phyloP scores from a whole-genome alignment of 2,113 vertebrate species.

The Trogon melanurus region DNA sequence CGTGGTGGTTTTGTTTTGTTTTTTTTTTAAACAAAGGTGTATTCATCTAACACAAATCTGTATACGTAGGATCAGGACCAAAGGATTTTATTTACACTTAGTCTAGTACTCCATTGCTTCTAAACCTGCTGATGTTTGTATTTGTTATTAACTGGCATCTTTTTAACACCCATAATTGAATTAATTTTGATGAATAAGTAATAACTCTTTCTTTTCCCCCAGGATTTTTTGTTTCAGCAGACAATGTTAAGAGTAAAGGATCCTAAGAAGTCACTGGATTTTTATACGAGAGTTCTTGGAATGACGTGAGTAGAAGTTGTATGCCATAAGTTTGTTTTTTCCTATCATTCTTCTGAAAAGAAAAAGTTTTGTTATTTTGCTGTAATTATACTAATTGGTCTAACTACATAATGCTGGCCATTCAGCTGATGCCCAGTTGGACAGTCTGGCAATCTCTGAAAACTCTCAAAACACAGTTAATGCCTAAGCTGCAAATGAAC shows the following conservation, averaged over 20 bases:
- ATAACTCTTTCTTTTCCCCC: not conserved
- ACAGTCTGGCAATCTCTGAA: not conserved
- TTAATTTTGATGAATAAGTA: not conserved
- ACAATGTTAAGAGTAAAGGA: conserved; percentile 98
- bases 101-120: not conserved
- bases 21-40: not conserved
- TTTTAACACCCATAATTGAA: not conserved
- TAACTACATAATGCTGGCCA: not conserved
- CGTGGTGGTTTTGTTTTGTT: not conserved
- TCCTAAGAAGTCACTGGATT: conserved; percentile 94
- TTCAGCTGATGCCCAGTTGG: not conserved
- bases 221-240: conserved; percentile 98
- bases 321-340: not conserved
- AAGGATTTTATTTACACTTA: not conserved
- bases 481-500: not conserved
- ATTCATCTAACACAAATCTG: not conserved
- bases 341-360: not conserved
- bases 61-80: not conserved
- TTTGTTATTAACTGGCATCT: not conserved
- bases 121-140: not conserved
- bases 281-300: conserved; percentile 96
- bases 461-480: not conserved
- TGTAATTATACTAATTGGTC: conserved; percentile 3
- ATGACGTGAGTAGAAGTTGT: conserved; percentile 89
- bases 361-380: not conserved